phyloP scores from a whole-genome alignment of 2,113 vertebrate genomes.

The Ciconia boyciana region DNA sequence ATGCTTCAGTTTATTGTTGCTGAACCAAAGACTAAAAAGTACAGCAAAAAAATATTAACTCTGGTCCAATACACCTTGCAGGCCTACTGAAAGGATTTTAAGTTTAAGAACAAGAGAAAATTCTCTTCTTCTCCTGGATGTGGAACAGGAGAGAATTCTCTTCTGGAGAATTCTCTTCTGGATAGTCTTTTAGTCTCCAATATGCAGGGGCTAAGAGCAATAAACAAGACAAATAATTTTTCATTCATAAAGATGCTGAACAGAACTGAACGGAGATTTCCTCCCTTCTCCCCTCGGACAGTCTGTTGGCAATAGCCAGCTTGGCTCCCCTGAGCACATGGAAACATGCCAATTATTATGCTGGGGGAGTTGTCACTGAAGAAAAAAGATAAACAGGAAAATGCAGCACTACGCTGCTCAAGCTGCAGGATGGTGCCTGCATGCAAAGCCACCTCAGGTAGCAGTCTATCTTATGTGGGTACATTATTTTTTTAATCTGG shows the following conservation, averaged over 20 bases:
- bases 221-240: not conserved
- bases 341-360: not conserved
- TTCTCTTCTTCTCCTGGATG: not conserved
- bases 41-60: not conserved
- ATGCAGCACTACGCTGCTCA: not conserved
- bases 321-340: not conserved
- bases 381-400: not conserved
- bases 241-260: not conserved
- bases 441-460: not conserved
- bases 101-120: not conserved
- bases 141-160: not conserved
- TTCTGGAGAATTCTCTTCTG: not conserved
- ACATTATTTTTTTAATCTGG: not conserved
- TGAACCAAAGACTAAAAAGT: not conserved
- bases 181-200: not conserved
- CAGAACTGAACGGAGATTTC: not conserved
- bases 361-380: not conserved
- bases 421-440: not conserved
- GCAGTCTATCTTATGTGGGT: accelerated
- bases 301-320: not conserved
- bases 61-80: not conserved
- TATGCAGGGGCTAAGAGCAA: not conserved
- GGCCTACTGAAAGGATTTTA: not conserved
- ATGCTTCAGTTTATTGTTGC: not conserved
- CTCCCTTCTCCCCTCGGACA: not conserved